Percentiles rank a stretch among this genome's conserved stretches.
Conservation (phyloP, 2,113 vertebrate species). For the Nymphicus hollandicus region DNA sequence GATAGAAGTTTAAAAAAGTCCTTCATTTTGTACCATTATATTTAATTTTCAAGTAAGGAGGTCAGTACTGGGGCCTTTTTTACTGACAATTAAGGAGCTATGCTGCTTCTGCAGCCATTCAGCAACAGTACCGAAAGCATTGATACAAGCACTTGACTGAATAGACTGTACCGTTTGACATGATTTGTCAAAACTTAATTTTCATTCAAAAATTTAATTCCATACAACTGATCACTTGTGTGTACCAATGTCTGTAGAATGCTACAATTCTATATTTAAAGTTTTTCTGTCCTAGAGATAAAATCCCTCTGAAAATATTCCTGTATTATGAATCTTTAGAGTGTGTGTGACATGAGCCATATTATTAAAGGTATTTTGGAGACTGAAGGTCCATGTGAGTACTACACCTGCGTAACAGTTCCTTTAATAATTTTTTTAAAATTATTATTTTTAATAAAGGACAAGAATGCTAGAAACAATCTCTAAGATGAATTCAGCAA, state of each 20-base stretch:
- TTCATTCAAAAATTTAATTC: neutral
- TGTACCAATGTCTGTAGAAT: neutral
- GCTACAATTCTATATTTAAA: neutral
- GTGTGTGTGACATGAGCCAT: neutral
- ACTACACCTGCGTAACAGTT: neutral
- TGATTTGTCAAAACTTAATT: neutral
- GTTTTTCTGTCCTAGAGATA: neutral
- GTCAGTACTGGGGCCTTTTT: neutral
- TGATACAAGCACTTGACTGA: neutral
- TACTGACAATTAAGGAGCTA: neutral
- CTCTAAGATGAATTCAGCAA: neutral
- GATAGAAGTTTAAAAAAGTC: fast-evolving
- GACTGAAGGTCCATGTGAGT: neutral
- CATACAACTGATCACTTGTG: neutral
- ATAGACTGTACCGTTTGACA: neutral
- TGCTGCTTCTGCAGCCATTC: neutral
- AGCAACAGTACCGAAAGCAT: neutral
- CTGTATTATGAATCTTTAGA: neutral
- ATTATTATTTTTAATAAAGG: neutral
- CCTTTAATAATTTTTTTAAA: neutral
- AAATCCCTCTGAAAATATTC: neutral
- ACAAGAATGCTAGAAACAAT: neutral
- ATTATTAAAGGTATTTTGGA: neutral
- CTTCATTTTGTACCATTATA: neutral
- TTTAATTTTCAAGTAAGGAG: neutral